These are phyloP conservation scores for Corbicula japonica DNA, from an alignment of 2,888 invertebrate genomes.

Conservation along the genomic window DNA sequence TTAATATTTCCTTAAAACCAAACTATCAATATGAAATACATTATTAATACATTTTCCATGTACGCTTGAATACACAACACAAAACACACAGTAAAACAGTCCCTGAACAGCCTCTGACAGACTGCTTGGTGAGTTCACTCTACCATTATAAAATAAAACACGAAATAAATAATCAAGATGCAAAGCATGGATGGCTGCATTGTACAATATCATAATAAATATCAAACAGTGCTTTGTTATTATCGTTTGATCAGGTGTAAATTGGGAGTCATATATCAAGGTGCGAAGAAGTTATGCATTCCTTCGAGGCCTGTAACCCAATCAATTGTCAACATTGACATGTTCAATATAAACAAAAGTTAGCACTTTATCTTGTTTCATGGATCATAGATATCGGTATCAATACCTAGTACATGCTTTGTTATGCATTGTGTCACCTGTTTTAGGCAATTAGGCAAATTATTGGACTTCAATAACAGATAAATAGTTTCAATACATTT, in stretches of 20 bases:
- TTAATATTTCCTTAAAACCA: too few species aligned
- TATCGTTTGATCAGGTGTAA: conserved; percentile 19
- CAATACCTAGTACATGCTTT: conserved; percentile 1
- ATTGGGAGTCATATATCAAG: neutral
- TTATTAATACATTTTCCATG: too few species aligned
- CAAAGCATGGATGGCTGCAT: conserved; percentile 9
- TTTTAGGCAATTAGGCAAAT: neutral
- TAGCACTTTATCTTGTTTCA: conserved; percentile 1
- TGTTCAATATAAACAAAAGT: conserved; percentile 3
- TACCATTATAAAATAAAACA: too few species aligned
- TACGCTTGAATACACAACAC: too few species aligned
- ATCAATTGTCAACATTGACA: conserved; percentile 10
- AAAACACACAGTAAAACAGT: too few species aligned
- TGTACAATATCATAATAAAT: conserved; percentile 27
- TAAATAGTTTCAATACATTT: too few species aligned
- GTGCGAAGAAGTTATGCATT: conserved; percentile 10
- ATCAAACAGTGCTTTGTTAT: conserved; percentile 4
- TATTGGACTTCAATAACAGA: too few species aligned
- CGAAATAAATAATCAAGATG: conserved; percentile 5
- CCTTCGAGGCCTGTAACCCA: conserved; percentile 14
- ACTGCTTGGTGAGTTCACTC: too few species aligned
- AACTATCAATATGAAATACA: too few species aligned
- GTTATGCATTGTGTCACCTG: conserved; percentile 3
- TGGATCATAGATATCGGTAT: conserved; percentile 4
- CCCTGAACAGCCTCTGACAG: too few species aligned